These are phyloP conservation scores for Syrista parreyssii DNA, from an alignment of 2,888 invertebrate species.

Conservation along the genomic window DNA sequence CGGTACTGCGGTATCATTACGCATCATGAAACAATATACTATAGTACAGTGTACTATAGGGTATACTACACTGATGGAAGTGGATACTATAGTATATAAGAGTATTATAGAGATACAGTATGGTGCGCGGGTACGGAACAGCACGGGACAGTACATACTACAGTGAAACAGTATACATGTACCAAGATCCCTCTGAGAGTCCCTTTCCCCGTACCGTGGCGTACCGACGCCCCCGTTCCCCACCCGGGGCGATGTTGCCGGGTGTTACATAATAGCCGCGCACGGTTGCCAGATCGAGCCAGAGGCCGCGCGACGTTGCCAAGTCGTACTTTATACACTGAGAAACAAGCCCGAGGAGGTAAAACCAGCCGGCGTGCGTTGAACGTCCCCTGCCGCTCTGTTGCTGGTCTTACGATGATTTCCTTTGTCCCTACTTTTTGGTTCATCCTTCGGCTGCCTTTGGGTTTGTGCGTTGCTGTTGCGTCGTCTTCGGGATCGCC, in stretches of 20 bases:
- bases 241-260: constrained; percentile 55
- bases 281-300: constrained; percentile 25
- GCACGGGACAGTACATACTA: too few relatives aligned
- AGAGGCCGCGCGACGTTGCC: constrained; percentile 45
- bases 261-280: constrained; percentile 63
- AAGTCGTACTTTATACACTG: constrained; percentile 20
- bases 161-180: too few relatives aligned
- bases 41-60: too few relatives aligned
- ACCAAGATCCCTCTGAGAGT: background rate
- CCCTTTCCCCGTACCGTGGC: constrained; percentile 30
- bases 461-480: background rate
- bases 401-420: constrained; percentile 43
- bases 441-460: too few relatives aligned
- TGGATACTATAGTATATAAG: too few relatives aligned
- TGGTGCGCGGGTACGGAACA: background rate
- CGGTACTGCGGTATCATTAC: too few relatives aligned
- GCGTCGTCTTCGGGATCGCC: background rate
- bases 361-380: background rate
- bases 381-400: constrained; percentile 40
- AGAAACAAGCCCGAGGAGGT: constrained; percentile 1
- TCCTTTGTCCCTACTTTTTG: constrained; percentile 39
- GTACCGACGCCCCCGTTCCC: constrained; percentile 31
- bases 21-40: too few relatives aligned
- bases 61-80: too few relatives aligned
- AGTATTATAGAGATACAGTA: too few relatives aligned